Percentiles rank a stretch among this genome's conserved stretches.
These are phyloP conservation scores for Papilio polytes DNA, from an alignment of 1,140 invertebrate species.

Conservation along the genomic window DNA sequence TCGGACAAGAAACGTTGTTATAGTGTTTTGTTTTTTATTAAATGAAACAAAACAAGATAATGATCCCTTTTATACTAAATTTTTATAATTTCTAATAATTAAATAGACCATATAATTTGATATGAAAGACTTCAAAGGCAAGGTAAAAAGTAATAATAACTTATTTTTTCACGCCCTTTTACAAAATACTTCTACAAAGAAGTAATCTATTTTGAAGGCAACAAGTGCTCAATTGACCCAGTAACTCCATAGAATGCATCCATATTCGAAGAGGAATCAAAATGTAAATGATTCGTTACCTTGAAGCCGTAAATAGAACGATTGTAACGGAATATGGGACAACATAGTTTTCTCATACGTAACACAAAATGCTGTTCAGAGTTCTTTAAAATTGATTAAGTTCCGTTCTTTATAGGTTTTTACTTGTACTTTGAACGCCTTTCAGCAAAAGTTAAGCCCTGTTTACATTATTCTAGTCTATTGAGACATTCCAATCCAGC, in stretches of 20 bases:
- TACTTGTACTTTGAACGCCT: too few relatives aligned
- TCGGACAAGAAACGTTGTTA: neutral
- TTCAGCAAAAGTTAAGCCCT: too few relatives aligned
- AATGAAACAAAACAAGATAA: neutral
- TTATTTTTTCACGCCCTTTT: neutral
- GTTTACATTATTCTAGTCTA: too few relatives aligned
- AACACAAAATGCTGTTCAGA: too few relatives aligned
- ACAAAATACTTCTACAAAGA: neutral
- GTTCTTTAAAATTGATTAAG: too few relatives aligned
- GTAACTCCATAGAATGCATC: neutral
- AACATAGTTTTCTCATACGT: neutral
- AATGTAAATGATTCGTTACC: slow-evolving; percentile 23
- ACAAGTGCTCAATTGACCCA: neutral
- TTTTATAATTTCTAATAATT: neutral
- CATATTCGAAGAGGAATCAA: slow-evolving; percentile 5
- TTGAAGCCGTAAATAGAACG: neutral
- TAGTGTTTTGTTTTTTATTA: neutral
- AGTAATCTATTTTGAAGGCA: neutral
- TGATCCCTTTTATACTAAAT: neutral
- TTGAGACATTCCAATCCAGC: too few relatives aligned
- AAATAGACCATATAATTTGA: neutral
- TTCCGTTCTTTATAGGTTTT: too few relatives aligned
- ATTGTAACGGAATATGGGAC: neutral
- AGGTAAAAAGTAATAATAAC: neutral
- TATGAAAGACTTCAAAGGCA: neutral